Evolutionary conservation across 1,140 invertebrate genomes (phyloP).

Genomic region (Conopomorpha cramerella): DNA sequence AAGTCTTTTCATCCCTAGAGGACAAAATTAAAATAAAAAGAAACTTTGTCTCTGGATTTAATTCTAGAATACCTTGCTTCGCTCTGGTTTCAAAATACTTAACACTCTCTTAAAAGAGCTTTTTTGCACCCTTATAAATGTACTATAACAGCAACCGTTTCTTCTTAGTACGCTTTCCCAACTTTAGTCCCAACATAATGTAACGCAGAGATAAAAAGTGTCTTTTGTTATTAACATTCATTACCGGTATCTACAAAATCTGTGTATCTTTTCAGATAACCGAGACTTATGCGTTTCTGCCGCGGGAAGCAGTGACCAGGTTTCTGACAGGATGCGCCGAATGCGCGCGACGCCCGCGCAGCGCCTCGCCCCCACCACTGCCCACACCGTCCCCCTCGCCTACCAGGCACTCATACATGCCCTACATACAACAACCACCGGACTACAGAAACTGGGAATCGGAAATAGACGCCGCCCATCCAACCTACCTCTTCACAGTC

Average conservation of each 20-base stretch:
- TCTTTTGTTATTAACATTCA: too few relatives aligned
- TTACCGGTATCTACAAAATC: slow-evolving; percentile 6
- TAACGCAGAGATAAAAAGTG: too few relatives aligned
- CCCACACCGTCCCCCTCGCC: slow-evolving; percentile 62
- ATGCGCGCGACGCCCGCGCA: slow-evolving; percentile 85
- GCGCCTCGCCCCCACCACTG: slow-evolving; percentile 66
- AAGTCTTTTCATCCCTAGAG: too few relatives aligned
- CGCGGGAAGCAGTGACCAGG: slow-evolving; percentile 91
- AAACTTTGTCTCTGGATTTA: too few relatives aligned
- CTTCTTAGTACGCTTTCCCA: too few relatives aligned
- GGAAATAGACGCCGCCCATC: slow-evolving; percentile 52
- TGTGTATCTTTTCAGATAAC: slow-evolving; percentile 77
- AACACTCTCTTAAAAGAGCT: too few relatives aligned
- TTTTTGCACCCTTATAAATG: too few relatives aligned
- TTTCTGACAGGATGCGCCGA: slow-evolving; percentile 93
- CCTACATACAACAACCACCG: slow-evolving; percentile 37
- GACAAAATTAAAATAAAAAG: too few relatives aligned
- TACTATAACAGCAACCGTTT: too few relatives aligned
- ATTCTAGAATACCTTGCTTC: too few relatives aligned
- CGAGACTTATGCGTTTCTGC: slow-evolving; percentile 93
- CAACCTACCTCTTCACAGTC: slow-evolving; percentile 39
- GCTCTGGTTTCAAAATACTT: too few relatives aligned
- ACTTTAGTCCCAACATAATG: too few relatives aligned
- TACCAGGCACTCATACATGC: slow-evolving; percentile 52
- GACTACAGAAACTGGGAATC: slow-evolving; percentile 58